Evolutionary conservation across 2,888 invertebrate genomes (phyloP).

Genomic region (Noctua janthe): DNA sequence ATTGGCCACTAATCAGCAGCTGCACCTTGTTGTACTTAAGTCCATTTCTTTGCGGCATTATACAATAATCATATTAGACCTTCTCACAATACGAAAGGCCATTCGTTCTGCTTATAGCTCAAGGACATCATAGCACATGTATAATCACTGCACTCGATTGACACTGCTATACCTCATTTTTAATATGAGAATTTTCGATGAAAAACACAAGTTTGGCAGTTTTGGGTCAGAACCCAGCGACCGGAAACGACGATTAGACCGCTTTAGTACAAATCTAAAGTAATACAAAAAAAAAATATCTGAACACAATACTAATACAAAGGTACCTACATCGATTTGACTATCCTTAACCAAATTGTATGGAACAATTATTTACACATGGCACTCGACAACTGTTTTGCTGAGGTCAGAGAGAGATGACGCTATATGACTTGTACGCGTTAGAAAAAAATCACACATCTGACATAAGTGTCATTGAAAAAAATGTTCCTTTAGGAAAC

Average conservation of each 20-base stretch:
- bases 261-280: not conserved
- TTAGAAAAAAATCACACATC: not conserved
- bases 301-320: conserved; percentile 58
- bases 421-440: not conserved
- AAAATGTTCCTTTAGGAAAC: not conserved
- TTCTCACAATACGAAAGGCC: not conserved
- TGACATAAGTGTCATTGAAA: not conserved
- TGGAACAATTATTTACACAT: conserved; percentile 2
- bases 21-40: not conserved
- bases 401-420: not conserved
- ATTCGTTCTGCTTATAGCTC: not conserved
- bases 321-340: conserved; percentile 23
- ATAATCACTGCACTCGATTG: not conserved
- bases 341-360: conserved; percentile 40
- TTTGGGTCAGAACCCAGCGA: not conserved
- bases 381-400: not conserved
- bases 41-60: not conserved
- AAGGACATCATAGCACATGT: not conserved
- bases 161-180: not conserved
- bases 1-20: not conserved
- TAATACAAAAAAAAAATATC: not conserved
- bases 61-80: too few species aligned
- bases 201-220: not conserved
- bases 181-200: not conserved
- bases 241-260: not conserved